Base-by-base conservation (phyloP, 2,797 vertebrate genomes). In the Lagorchestes hirsutus region DNA sequence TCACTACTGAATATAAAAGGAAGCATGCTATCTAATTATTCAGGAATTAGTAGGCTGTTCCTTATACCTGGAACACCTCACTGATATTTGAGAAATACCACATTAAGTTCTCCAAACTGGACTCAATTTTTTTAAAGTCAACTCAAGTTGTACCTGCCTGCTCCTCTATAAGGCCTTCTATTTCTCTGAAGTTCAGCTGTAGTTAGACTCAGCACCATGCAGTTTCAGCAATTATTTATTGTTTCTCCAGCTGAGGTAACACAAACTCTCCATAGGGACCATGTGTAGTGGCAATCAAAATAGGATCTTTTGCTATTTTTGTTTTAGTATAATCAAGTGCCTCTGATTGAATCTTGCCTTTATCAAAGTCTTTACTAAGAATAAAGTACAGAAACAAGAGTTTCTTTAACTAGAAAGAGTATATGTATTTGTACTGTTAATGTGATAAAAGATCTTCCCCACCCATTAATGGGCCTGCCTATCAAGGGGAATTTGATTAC, bases 211-310 rank as follows among this genome's bases (percentile, higher is more conserved):
- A 74, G n/a, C 24, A 18, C 67, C 67, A 82, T 46, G 18, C 8
- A 82, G 8, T 24, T 82, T 10, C 18, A 40, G 6, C 67, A 82
- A 82, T 40, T 82, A 40, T 62, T 62, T 62, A 62, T 40, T 87
- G 29, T 90, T 34, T 95, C 10, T 95, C 93, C 34, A 96, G 87
- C 95, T 4, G 93, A 40, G 14, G 57, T 56, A 91, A 91, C 40
- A 91, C 40, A 93, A 91, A 50, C 92, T 94, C n/a, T 58, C 91
- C 58, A 95, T 16, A n/a, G 59, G 82, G 29, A 92, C 12, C 16
- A 18, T 22, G 93, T 58, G 52, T 52, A 52, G 52, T 52, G 52
- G 6, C 52, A 52, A 52, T 52, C 6, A 52, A 52, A 52, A 52
- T 52, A 52, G 5, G 52, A 52, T 52, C 52, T 52, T 52, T 52